Evolutionary conservation across 2,888 invertebrate genomes (phyloP).

Genomic region (Drosophila falleni): DNA sequence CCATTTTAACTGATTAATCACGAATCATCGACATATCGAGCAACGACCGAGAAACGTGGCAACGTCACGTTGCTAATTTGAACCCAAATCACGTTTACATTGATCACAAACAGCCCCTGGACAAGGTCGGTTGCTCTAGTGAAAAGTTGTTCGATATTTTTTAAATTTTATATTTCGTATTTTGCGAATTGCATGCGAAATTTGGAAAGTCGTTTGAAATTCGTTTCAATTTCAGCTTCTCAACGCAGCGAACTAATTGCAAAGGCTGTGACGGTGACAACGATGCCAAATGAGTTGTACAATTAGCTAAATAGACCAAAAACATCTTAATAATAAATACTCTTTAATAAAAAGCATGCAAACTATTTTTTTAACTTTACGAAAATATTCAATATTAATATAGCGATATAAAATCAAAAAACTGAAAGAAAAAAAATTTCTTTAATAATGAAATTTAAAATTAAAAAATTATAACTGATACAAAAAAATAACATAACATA

Average conservation of each 20-base stretch:
- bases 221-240: slow-evolving; percentile 25
- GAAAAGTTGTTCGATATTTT: slow-evolving; percentile 25
- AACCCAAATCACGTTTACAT: slow-evolving; percentile 63
- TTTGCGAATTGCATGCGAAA: slow-evolving; percentile 42
- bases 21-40: slow-evolving; percentile 63
- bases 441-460: no score
- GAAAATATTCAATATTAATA: no score
- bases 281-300: slow-evolving; percentile 33
- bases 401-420: no score
- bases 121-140: slow-evolving; percentile 17
- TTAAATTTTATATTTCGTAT: slow-evolving; percentile 1
- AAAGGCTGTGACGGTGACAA: slow-evolving; percentile 15
- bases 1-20: slow-evolving; percentile 61
- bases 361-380: no score
- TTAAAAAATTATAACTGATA: no score
- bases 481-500: no score
- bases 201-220: slow-evolving; percentile 46
- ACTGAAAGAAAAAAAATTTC: no score
- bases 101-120: slow-evolving; percentile 10
- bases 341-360: background rate
- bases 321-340: no score
- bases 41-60: slow-evolving; percentile 48
- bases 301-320: slow-evolving; percentile 63
- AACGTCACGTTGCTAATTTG: slow-evolving; percentile 47
- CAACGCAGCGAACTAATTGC: slow-evolving; percentile 23